Evolutionary conservation across 2,113 vertebrate genomes (phyloP).

Genomic region (Donacobius atricapilla): DNA sequence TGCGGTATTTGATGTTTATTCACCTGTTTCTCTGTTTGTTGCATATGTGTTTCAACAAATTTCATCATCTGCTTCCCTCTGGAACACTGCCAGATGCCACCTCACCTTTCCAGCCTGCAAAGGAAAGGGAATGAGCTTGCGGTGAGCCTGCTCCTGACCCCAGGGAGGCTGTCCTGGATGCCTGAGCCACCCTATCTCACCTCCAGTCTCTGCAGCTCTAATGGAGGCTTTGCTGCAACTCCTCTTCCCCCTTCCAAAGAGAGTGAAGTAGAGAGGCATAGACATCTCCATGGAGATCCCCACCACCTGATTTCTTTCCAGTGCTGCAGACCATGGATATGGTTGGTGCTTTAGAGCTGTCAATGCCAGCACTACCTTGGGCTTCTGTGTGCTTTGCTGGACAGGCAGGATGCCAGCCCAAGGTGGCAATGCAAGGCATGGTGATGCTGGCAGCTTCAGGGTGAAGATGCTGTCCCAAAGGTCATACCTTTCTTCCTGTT

Average conservation of each 20-base stretch:
- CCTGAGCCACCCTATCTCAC: neutral
- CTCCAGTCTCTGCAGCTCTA: neutral
- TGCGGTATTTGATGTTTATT: neutral
- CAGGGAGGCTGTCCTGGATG: neutral
- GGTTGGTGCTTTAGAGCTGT: neutral
- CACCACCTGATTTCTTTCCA: neutral
- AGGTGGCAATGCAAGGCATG: neutral
- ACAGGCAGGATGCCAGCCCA: neutral
- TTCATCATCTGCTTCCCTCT: neutral
- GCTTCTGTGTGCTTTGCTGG: neutral
- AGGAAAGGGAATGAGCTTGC: neutral
- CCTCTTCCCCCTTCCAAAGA: neutral
- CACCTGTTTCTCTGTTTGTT: neutral
- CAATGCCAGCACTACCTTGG: neutral
- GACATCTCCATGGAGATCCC: neutral
- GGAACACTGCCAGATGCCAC: neutral
- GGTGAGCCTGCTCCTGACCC: neutral
- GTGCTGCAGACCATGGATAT: neutral
- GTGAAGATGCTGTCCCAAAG: neutral
- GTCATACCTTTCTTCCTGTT: neutral
- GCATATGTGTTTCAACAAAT: neutral
- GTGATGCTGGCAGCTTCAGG: rapidly evolving
- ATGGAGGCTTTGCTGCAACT: neutral
- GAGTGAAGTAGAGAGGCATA: neutral
- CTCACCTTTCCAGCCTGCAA: neutral